Conservation (phyloP, 2,888 invertebrate genomes). For the Labia minor region DNA sequence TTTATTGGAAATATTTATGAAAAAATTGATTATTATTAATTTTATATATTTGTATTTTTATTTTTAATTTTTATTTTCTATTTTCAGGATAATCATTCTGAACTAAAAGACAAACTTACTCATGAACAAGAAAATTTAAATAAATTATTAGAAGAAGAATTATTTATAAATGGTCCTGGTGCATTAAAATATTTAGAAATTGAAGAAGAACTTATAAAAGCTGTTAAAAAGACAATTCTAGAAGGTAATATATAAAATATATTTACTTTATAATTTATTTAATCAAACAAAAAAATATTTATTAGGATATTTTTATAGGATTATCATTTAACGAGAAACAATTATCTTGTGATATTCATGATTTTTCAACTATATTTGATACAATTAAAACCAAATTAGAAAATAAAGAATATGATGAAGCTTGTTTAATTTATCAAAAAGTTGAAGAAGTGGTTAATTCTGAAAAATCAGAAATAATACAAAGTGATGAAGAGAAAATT, state of each 20-base stretch:
- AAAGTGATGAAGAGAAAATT: background rate
- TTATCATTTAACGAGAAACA: too few species aligned
- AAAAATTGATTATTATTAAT: constrained; percentile 24
- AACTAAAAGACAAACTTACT: constrained; percentile 8
- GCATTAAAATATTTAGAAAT: constrained; percentile 33
- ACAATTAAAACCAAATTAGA: constrained; percentile 21
- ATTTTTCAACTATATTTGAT: too few species aligned
- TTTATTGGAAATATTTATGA: constrained; percentile 28
- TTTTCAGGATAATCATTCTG: background rate
- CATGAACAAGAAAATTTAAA: constrained; percentile 26
- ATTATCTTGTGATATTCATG: too few species aligned
- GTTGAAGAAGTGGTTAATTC: background rate
- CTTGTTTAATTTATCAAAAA: background rate
- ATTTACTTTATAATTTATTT: too few species aligned
- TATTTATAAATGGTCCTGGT: constrained; percentile 30
- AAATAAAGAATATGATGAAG: constrained; percentile 26
- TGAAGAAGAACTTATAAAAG: constrained; percentile 30
- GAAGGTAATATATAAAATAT: constrained; percentile 22
- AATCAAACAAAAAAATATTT: too few species aligned
- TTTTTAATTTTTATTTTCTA: background rate
- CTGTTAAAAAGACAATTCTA: constrained; percentile 29
- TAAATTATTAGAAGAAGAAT: constrained; percentile 27
- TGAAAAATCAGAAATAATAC: background rate
- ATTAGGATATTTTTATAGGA: too few species aligned
- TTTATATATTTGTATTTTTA: too few species aligned